Conservation (phyloP, 2,888 invertebrate species). For the Pristionchus arcanus region DNA sequence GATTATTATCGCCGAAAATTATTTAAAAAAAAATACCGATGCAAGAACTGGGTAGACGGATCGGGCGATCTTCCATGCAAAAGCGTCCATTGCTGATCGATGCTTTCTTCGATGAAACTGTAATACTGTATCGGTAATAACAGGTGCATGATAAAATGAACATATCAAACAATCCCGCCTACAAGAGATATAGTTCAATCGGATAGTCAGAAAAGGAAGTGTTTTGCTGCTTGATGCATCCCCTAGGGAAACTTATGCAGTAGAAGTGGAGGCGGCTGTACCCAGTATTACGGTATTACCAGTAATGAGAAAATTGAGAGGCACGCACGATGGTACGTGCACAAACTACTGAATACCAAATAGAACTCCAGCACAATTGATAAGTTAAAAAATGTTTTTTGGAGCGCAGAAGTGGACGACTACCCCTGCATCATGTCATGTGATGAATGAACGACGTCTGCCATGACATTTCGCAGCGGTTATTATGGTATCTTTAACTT, state of each 20-base stretch:
- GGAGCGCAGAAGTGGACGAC: neutral
- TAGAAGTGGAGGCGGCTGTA: no score
- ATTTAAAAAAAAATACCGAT: neutral
- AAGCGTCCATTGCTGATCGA: neutral
- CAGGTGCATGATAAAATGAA: no score
- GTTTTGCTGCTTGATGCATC: neutral
- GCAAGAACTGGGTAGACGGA: neutral
- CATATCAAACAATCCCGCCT: neutral
- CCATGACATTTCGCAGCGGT: neutral
- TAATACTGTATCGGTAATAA: no score
- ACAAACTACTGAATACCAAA: neutral
- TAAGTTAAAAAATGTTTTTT: no score
- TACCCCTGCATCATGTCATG: neutral
- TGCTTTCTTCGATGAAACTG: neutral
- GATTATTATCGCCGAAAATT: neutral
- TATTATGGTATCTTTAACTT: neutral
- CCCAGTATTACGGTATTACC: no score
- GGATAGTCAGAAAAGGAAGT: neutral
- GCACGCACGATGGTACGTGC: no score
- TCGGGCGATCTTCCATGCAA: neutral
- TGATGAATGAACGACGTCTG: neutral
- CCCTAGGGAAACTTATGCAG: neutral
- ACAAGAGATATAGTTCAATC: neutral
- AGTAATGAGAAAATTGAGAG: no score
- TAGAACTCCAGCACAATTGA: neutral